phyloP scores from a whole-genome alignment of 2,797 vertebrate species.

The Spea hammondii region DNA sequence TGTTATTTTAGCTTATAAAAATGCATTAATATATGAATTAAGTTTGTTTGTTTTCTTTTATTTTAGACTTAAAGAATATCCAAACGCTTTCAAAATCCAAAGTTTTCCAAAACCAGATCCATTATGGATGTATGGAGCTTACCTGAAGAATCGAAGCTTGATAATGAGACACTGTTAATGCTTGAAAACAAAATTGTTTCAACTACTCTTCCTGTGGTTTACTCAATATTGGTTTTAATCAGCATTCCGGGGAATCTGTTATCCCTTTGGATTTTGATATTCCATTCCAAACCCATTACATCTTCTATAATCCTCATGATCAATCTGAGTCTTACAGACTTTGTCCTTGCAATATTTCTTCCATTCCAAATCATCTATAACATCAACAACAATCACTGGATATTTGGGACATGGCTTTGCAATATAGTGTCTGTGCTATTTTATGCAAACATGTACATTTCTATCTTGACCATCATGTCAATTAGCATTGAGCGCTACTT shows the following conservation, averaged over 20 bases:
- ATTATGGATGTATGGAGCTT: slow-evolving; percentile 52
- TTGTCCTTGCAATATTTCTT: slow-evolving; percentile 76
- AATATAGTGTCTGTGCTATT: slow-evolving; percentile 80
- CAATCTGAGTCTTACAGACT: slow-evolving; percentile 86
- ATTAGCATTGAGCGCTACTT: slow-evolving; percentile 88
- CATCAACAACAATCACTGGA: slow-evolving; percentile 76
- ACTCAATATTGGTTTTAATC: slow-evolving; percentile 72
- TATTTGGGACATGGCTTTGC: slow-evolving; percentile 73
- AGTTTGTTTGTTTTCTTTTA: slow-evolving; percentile 30
- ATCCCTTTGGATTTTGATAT: slow-evolving; percentile 84
- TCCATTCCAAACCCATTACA: slow-evolving; percentile 79
- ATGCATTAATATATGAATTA: slow-evolving; percentile 4
- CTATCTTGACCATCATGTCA: slow-evolving; percentile 87
- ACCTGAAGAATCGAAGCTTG: slow-evolving; percentile 69
- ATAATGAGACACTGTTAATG: slow-evolving; percentile 75
- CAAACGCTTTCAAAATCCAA: not conserved
- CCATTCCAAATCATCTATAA: slow-evolving; percentile 90
- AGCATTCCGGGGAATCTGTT: slow-evolving; percentile 83
- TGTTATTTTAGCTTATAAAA: not conserved
- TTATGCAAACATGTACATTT: slow-evolving; percentile 92
- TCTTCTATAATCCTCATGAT: slow-evolving; percentile 92
- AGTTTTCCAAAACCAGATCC: slow-evolving; percentile 1
- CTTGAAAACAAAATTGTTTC: slow-evolving; percentile 65
- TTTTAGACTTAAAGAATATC: slow-evolving; percentile 50
- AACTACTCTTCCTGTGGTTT: slow-evolving; percentile 71